A percentile compares a stretch with the other conserved stretches of the same genome.
phyloP scores from a whole-genome alignment of 2,888 invertebrate species.

The Acanthosepion pharaonis region DNA sequence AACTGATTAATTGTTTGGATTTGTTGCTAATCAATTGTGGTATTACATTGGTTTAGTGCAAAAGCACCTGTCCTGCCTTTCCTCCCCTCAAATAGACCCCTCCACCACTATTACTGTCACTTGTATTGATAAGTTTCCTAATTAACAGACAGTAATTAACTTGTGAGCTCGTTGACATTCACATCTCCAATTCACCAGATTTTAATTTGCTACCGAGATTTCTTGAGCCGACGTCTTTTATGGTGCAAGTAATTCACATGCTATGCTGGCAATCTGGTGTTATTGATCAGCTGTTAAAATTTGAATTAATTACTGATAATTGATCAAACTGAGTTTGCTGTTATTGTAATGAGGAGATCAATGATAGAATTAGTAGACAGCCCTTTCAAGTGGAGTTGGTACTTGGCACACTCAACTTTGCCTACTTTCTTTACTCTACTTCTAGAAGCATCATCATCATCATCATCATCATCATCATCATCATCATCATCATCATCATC shows the following conservation, averaged over 20 bases:
- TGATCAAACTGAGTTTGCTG: slow-evolving; percentile 20
- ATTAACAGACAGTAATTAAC: not conserved
- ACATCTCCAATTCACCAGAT: slow-evolving; percentile 8
- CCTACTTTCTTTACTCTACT: not conserved
- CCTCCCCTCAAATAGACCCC: not conserved
- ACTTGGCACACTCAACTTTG: not conserved
- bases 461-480: too few species aligned
- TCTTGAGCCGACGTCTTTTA: not conserved
- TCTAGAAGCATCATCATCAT: not conserved
- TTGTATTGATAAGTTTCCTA: slow-evolving; percentile 21
- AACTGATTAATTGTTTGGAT: not conserved
- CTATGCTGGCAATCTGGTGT: not conserved
- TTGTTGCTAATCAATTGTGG: not conserved
- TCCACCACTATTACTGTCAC: not conserved
- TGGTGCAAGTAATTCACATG: not conserved
- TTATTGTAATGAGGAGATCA: not conserved
- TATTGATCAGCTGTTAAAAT: slow-evolving; percentile 13
- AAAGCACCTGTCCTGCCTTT: not conserved
- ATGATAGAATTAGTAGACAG: not conserved
- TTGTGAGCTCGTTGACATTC: slow-evolving; percentile 33
- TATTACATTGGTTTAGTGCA: not conserved
- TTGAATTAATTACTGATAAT: slow-evolving; percentile 33
- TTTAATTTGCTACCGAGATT: not conserved
- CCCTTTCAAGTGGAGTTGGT: not conserved
- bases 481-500: too few species aligned